A percentile compares a stretch with the other conserved stretches of the same genome.
Conservation (phyloP, 1,140 invertebrate species). For the Lordiphosa clarofinis region DNA sequence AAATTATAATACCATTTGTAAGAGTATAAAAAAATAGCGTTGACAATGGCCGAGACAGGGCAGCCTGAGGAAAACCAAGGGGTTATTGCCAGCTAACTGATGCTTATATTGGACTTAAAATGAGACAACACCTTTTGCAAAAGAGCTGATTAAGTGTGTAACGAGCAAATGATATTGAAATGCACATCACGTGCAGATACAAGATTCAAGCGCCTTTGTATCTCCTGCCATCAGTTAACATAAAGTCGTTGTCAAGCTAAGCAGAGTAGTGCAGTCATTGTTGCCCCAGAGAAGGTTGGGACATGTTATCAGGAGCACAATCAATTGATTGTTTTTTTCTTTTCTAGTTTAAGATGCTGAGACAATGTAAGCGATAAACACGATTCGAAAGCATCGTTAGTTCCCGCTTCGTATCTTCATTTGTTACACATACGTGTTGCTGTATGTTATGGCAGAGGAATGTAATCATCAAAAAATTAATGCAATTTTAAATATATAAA, state of each 20-base stretch:
- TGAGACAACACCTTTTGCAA: no score
- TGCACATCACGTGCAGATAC: constrained; percentile 37
- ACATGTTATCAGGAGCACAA: constrained; percentile 13
- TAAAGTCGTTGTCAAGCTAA: background rate
- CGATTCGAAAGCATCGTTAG: constrained; percentile 3
- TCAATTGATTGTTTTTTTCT: constrained; percentile 14
- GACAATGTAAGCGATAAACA: constrained; percentile 18
- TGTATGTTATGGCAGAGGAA: no score
- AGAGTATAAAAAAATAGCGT: constrained; percentile 30
- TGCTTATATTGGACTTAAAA: no score
- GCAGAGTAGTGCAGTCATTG: background rate
- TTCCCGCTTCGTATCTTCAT: no score
- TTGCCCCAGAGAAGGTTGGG: background rate
- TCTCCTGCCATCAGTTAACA: no score
- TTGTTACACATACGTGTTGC: no score
- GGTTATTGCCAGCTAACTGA: background rate
- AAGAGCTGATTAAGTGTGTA: no score
- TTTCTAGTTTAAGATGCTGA: constrained; percentile 4
- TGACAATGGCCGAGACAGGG: constrained; percentile 16
- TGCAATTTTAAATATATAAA: no score
- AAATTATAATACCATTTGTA: no score
- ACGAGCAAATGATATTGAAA: constrained; percentile 44
- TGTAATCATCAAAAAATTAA: no score
- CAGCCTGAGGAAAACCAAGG: constrained; percentile 4
- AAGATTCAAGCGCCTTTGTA: constrained; percentile 26